phyloP scores from a whole-genome alignment of 30 jellyfish, hydroid and myxozoan genomes.

The Mastigias papua region DNA sequence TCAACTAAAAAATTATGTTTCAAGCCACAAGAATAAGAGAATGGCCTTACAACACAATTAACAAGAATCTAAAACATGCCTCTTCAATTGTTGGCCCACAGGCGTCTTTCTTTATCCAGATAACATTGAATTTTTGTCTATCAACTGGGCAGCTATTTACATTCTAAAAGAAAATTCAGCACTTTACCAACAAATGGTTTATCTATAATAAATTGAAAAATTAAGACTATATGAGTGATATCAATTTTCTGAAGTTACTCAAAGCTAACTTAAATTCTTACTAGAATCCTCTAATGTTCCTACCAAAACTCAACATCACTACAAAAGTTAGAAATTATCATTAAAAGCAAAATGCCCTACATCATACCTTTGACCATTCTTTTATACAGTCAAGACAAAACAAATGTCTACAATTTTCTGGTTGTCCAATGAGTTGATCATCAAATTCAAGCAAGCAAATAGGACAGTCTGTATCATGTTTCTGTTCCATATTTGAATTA shows the following conservation, averaged over 20 bases:
- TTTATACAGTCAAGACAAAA: slow-evolving; percentile 86
- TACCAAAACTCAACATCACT: no score
- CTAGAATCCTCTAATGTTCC: no score
- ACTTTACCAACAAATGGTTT: not conserved
- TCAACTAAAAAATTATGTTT: not conserved
- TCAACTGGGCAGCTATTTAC: slow-evolving; percentile 93
- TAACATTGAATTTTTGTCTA: slow-evolving; percentile 69
- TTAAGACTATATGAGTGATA: no score
- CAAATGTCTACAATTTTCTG: slow-evolving; percentile 84
- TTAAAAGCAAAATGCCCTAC: not conserved
- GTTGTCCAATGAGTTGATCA: slow-evolving; percentile 78
- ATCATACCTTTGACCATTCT: slow-evolving; percentile 91
- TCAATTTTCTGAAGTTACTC: no score
- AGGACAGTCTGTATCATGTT: slow-evolving; percentile 66
- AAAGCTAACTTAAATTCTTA: no score
- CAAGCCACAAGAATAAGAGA: not conserved
- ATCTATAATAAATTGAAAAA: no score
- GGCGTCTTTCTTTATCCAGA: slow-evolving; percentile 32
- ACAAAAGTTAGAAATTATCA: no score
- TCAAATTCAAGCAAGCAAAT: slow-evolving; percentile 81
- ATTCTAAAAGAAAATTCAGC: slow-evolving; percentile 47
- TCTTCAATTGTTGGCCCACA: slow-evolving; percentile 82
- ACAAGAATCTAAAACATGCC: slow-evolving; percentile 21
- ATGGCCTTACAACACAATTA: no score
- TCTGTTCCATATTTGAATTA: slow-evolving; percentile 1